Base-by-base conservation (phyloP, 1,140 invertebrate genomes). In the Dendroctonus ponderosae region DNA sequence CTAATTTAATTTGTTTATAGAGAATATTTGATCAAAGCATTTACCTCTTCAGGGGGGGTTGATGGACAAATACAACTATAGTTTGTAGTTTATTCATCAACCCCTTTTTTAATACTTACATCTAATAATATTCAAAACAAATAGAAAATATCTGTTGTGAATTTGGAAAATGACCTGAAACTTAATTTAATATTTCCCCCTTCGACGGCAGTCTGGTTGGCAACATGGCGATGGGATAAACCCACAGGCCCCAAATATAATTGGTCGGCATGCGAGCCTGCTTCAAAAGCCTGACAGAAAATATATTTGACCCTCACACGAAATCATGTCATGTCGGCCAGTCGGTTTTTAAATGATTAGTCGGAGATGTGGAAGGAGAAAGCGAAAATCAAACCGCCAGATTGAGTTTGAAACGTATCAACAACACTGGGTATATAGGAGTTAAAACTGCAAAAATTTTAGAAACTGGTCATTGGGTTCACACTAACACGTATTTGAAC, bases 241-340 rank as follows among this genome's bases (percentile, higher is more conserved):
- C 70, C 72, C 69, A 74, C 72, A 71, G 69, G 59, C 63, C 57
- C 66, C 65, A 67, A 64, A 74, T 70, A 71, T 74, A 74, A 74
- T 74, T 74, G 72, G 72, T 72, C 72, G 72, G 72, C 72, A 74
- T 69, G 63, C 67, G 63, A 65, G 63, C 60, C 66, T 57, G 71
- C 72, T 71, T 74, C 72, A 73, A 71, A 73, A 65, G 62, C 59
- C 70, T 70, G 70, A 62, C 57, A 62, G 68, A 69, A 69, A 63
- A 72, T 72, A 69, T 57, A 66, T 70, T 70, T 67, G 69, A 69
- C 61, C 69, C 66, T 69, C 58, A 60, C 60, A 62, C 49, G 67
- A 69, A 69, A 60, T 50, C 67, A 62, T 54, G 52, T 57, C 66
- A 53, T 62, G 59, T 48, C 41, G 15, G 51, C 37, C 44, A 12